Conservation (phyloP, 2,113 vertebrate genomes). For the Saccopteryx leptura region DNA sequence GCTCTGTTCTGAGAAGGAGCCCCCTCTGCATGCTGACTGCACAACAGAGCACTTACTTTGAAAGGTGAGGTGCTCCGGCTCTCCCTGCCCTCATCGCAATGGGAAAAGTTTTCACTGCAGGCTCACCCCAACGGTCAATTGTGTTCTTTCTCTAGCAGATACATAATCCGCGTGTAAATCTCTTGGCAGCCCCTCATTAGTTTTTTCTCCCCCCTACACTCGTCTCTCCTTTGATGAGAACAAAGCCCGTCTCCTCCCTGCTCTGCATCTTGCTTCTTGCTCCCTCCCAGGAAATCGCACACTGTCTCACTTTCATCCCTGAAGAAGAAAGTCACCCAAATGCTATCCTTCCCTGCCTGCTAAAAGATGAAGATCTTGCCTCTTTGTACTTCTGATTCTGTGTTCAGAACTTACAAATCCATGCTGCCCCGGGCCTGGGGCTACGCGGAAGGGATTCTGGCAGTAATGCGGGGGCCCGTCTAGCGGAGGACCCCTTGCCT, state of each 20-base stretch:
- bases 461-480: rapidly evolving
- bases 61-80: neutral
- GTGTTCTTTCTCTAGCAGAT: slow-evolving; percentile 15
- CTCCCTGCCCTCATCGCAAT: neutral
- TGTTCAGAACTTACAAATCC: neutral
- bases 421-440: neutral
- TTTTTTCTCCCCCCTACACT: neutral
- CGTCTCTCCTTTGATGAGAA: slow-evolving; percentile 73
- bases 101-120: slow-evolving; percentile 34
- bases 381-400: neutral
- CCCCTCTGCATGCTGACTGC: neutral
- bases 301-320: neutral
- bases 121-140: neutral
- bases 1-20: neutral
- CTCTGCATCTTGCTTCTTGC: slow-evolving; percentile 51
- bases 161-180: slow-evolving; percentile 54
- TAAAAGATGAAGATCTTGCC: neutral
- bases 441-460: neutral
- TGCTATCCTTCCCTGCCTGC: neutral
- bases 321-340: slow-evolving; percentile 48
- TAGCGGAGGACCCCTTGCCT: neutral
- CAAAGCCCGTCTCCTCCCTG: slow-evolving; percentile 63
- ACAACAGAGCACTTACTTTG: neutral
- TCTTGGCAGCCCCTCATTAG: slow-evolving; percentile 66
- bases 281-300: slow-evolving; percentile 52